phyloP scores from a whole-genome alignment of 1,140 invertebrate genomes.

The Oreohelix idahoensis region DNA sequence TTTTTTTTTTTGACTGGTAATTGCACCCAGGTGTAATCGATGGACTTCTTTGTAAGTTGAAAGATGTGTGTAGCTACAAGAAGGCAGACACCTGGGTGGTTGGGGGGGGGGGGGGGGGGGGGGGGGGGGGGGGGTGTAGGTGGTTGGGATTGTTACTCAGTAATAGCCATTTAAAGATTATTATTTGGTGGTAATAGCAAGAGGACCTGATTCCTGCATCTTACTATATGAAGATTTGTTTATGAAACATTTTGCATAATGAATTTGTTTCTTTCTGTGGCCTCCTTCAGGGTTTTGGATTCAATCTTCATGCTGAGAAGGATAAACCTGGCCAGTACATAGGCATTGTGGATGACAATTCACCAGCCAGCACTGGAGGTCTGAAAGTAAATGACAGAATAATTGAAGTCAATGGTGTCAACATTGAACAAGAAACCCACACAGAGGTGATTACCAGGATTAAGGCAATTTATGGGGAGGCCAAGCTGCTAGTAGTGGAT shows the following conservation, averaged over 20 bases:
- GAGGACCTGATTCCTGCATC: no score
- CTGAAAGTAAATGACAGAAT: constrained; percentile 93
- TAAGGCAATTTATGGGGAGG: constrained; percentile 88
- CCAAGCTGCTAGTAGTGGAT: constrained; percentile 90
- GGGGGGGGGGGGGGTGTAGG: no score
- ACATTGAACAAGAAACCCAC: constrained; percentile 92
- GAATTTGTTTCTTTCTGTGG: neutral
- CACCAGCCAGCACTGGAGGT: constrained; percentile 91
- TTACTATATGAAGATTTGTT: no score
- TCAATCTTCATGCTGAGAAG: constrained; percentile 97
- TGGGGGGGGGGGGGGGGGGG: no score
- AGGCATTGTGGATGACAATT: constrained; percentile 94
- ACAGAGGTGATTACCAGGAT: constrained; percentile 80
- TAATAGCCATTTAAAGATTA: no score
- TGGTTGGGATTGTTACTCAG: no score
- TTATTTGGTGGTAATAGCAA: no score
- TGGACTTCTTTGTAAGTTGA: no score
- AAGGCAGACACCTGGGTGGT: no score
- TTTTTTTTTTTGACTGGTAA: no score
- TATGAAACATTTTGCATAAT: neutral
- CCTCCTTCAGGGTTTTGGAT: constrained; percentile 98
- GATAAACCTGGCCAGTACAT: constrained; percentile 95
- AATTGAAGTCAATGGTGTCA: constrained; percentile 78
- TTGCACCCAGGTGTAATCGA: no score
- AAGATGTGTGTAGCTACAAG: no score